Base-by-base conservation (phyloP, 2,113 vertebrate species). In the Etheostoma cragini region DNA sequence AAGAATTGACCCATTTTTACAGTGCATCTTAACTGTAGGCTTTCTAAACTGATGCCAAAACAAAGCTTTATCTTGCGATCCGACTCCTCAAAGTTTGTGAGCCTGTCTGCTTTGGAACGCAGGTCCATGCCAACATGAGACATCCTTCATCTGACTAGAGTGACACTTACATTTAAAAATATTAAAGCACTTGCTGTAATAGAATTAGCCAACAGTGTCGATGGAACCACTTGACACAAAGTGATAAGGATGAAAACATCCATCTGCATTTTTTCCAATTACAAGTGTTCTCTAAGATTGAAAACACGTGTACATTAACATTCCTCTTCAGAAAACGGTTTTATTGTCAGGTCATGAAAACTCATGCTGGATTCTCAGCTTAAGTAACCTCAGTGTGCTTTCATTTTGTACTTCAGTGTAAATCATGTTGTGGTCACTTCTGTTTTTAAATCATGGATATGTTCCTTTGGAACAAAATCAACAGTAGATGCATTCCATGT, bases 41-140 rank as follows among this genome's bases (percentile, higher is more conserved):
- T 71, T 54, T 72, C 73, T 63, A 69, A 24, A 72, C 52, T 26
- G 64, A 78, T 79, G 64, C 52, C 83, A 88, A 49, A 90, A 88
- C 78, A 81, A 82, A 75, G 8, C 61, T 76, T 91, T 90, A 90
- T 90, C 89, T 83, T 63, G 81, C 68, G 67, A 91, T 87, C 83
- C 16, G 42, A 81, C 57, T 77, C 76, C 64, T 87, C n/a, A 72
- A 67, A 80, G 68, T 81, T 63, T 68, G 64, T 73, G 49, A 81
- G 69, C 65, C 17, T 72, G 68, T 54, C 76, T 65, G 38, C 77
- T 79, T 84, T 52, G 85, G 82, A 89, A 88, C 30, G 53, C 76
- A 81, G 63, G 19, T 78, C 54, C 19, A 52, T 80, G 80, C 88
- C 85, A 89, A 63, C 52, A 62, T 16, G 21, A 65, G 78, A 80